Percentiles rank a stretch among this genome's conserved stretches.
phyloP scores from a whole-genome alignment of 2,113 vertebrate genomes.

The Oenanthe oenanthe region DNA sequence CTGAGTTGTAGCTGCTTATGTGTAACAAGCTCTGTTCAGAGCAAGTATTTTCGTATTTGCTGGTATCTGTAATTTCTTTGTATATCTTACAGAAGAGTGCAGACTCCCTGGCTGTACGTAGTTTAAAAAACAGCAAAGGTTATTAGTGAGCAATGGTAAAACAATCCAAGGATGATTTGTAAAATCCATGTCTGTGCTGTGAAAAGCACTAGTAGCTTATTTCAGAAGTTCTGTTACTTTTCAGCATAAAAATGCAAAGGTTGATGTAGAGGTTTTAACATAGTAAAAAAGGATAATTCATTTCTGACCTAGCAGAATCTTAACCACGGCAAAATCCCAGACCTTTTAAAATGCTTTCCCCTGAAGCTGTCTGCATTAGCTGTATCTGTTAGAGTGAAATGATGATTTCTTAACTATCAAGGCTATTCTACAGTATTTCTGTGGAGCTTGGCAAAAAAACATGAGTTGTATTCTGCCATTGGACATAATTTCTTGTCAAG shows the following conservation, averaged over 20 bases:
- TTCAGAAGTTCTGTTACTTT: neutral
- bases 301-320: neutral
- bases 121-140: neutral
- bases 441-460: neutral
- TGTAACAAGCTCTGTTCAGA: neutral
- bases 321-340: neutral
- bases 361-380: neutral
- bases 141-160: neutral
- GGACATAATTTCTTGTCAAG: neutral
- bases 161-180: neutral
- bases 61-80: neutral
- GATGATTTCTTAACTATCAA: neutral
- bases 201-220: neutral
- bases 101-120: neutral
- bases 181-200: neutral
- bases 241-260: neutral
- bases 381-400: neutral
- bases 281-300: neutral
- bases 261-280: neutral
- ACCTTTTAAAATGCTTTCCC: neutral
- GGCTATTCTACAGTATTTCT: neutral
- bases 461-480: neutral
- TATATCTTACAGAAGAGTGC: neutral
- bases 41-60: neutral
- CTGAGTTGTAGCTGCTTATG: neutral